Percentiles rank a stretch among this genome's conserved stretches.
Evolutionary conservation across 2,113 vertebrate species (phyloP).

Genomic region (Plecotus auritus): DNA sequence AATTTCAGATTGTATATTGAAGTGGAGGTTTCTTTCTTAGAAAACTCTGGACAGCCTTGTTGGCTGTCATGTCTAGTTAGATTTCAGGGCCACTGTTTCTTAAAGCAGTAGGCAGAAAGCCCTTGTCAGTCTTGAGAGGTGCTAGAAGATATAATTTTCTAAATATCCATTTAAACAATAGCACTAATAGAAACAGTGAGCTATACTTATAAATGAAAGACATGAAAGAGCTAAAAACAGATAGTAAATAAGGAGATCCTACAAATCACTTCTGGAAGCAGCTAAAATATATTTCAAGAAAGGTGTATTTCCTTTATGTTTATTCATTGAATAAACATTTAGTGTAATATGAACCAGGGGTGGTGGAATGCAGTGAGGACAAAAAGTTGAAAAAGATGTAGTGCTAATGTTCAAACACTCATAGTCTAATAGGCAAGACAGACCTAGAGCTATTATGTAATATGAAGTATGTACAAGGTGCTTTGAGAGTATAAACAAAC

Average conservation of each 20-base stretch:
- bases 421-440: neutral
- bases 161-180: neutral
- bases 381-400: conserved; percentile 10
- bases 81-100: conserved; percentile 34
- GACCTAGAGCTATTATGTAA: neutral
- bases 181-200: neutral
- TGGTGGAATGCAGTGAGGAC: conserved; percentile 2
- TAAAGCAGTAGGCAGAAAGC: conserved; percentile 28
- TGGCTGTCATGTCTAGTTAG: neutral
- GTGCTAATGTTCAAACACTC: neutral
- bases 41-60: conserved; percentile 7
- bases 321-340: conserved; percentile 36
- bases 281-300: conserved; percentile 15
- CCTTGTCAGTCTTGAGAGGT: conserved; percentile 10
- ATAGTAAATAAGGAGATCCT: conserved; percentile 1
- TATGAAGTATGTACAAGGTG: neutral
- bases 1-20: conserved; percentile 9
- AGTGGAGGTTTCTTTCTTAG: conserved; percentile 11
- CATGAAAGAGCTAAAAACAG: conserved; percentile 16
- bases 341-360: conserved; percentile 12
- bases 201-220: conserved; percentile 7
- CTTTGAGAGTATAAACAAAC: conserved; percentile 9
- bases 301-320: neutral
- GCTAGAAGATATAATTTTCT: neutral
- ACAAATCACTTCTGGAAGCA: neutral